Base-by-base conservation (phyloP, 1,140 invertebrate species). In the Apis dorsata region DNA sequence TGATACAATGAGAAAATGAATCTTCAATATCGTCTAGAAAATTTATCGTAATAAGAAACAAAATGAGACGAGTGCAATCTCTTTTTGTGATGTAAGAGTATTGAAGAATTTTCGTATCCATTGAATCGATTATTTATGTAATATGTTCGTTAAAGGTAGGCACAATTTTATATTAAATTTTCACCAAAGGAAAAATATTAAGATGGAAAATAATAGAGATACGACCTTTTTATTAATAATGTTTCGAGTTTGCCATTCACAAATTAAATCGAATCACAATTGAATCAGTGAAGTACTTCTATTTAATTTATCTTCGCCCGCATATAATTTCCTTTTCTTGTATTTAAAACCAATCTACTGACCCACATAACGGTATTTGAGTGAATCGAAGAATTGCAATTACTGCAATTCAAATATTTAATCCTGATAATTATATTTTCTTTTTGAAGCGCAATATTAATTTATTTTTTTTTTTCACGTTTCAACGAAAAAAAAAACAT, bases 271-370 rank as follows among this genome's bases (percentile, higher is more conserved):
- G 34, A 44, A 44, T 44, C 34, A 44, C 34, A 24, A 77, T 69
- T 82, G 19, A n/a, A 70, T 28, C 17, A 65, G 68, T 81, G 59
- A 59, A 69, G 19, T 17, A 59, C 44, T 70, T 49, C 65, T 17
- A 24, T 69, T 65, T 49, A 19, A 65, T 65, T 71, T 55, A 70
- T 21, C 17, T 34, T 71, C 68, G 68, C 81, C 81, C 81, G 81
- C 75, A 83, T 83, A 60, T n/a, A 69, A 81, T 28, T 28, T 15
- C 21, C 24, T 55, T 12, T 17, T 19, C 12, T 59, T 34, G 19
- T 34, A 8, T 17, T 34, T 11, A 60, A 13, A 53, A n/a, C 2
- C 15, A 49, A 44, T 68, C 17, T n/a, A 65, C n/a, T 28, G 10
- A 12, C 55, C 19, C 63, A 49, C 17, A 51, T 66, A 69, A 76